phyloP scores from a whole-genome alignment of 1,140 invertebrate genomes.

The Drosophila punjabiensis region DNA sequence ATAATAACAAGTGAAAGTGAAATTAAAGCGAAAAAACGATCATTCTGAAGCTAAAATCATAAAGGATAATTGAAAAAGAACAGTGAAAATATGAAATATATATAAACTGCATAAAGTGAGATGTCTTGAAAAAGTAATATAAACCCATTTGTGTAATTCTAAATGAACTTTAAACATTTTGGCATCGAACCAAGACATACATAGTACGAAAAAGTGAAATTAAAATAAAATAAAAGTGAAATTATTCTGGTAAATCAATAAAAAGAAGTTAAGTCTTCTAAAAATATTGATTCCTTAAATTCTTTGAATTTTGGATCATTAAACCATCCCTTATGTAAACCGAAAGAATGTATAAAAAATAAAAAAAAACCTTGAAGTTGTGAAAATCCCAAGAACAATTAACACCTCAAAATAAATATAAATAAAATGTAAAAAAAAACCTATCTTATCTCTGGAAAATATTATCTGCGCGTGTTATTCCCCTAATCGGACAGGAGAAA shows the following conservation, averaged over 20 bases:
- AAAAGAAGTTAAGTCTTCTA: neutral
- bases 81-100: neutral
- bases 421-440: constrained; percentile 1
- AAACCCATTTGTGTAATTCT: neutral
- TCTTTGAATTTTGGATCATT: neutral
- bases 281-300: neutral
- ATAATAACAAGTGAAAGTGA: constrained; percentile 10
- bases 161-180: neutral
- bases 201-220: neutral
- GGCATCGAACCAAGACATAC: neutral
- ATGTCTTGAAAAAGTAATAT: neutral
- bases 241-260: too few species aligned
- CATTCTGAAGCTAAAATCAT: too few species aligned
- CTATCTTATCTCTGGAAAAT: constrained; percentile 33
- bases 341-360: too few species aligned
- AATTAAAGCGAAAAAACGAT: too few species aligned
- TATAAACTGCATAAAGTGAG: neutral
- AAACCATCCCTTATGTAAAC: too few species aligned
- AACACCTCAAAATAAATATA: constrained; percentile 10
- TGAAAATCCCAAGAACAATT: neutral
- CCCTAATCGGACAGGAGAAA: constrained; percentile 11
- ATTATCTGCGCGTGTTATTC: constrained; percentile 28
- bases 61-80: neutral
- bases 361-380: neutral
- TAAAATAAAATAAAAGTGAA: neutral